These are phyloP conservation scores for Sebastes vulpes DNA, from an alignment of 2,797 vertebrate species.

Conservation along the genomic window DNA sequence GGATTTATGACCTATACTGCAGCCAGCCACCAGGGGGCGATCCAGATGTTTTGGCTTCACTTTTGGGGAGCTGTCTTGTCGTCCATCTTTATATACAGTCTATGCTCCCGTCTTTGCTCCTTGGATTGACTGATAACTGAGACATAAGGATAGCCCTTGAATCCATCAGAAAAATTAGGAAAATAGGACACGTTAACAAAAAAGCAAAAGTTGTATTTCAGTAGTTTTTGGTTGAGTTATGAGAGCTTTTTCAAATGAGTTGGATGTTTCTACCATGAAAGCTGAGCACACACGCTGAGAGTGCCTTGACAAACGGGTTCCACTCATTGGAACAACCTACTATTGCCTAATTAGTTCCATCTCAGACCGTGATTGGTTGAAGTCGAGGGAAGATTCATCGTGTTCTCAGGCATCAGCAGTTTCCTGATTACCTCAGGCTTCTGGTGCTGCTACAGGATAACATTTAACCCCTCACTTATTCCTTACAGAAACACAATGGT, in stretches of 20 bases:
- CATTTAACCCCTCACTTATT: conserved; percentile 59
- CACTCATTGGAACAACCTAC: conserved; percentile 73
- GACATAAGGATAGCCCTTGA: neutral
- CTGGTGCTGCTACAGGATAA: conserved; percentile 58
- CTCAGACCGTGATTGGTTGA: conserved; percentile 68
- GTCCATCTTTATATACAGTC: too few species aligned
- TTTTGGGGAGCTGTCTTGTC: too few species aligned
- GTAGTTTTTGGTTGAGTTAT: neutral
- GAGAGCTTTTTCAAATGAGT: neutral
- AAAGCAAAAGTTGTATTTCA: neutral
- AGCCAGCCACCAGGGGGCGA: too few species aligned
- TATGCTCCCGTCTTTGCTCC: neutral
- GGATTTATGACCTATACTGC: too few species aligned
- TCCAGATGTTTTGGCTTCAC: too few species aligned
- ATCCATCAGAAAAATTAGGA: neutral
- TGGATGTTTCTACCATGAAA: neutral
- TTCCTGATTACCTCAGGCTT: conserved; percentile 69
- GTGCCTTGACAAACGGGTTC: conserved; percentile 62
- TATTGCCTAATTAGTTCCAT: conserved; percentile 77
- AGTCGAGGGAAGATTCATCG: conserved; percentile 67
- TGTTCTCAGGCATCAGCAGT: conserved; percentile 77
- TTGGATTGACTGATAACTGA: neutral
- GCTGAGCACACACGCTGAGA: conserved; percentile 11
- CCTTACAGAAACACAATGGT: conserved; percentile 11
- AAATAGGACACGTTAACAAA: neutral